Evolutionary conservation across 2,888 invertebrate genomes (phyloP).

Genomic region (Papilio elwesi): DNA sequence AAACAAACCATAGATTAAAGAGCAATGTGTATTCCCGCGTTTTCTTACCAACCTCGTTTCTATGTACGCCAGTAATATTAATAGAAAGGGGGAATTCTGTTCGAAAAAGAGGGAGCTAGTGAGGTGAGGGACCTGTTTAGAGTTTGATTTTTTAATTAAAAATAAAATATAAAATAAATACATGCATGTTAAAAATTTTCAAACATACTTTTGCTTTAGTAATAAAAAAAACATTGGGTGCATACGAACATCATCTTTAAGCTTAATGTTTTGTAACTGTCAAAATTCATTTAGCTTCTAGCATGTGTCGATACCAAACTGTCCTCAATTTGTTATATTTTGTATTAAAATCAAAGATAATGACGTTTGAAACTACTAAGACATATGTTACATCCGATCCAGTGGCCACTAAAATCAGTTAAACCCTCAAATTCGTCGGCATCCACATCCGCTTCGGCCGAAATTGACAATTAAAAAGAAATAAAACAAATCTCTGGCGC

Average conservation of each 20-base stretch:
- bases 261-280: background rate
- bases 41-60: constrained; percentile 54
- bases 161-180: too few relatives aligned
- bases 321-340: background rate
- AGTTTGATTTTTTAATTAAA: too few relatives aligned
- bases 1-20: constrained; percentile 56
- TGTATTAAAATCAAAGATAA: constrained; percentile 76
- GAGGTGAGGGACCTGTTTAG: too few relatives aligned
- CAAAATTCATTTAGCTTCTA: background rate
- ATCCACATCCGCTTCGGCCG: constrained; percentile 58
- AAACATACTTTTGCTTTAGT: too few relatives aligned
- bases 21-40: constrained; percentile 59
- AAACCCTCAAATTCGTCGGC: constrained; percentile 65
- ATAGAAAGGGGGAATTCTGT: constrained; percentile 6
- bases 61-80: constrained; percentile 35
- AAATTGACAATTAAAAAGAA: constrained; percentile 82
- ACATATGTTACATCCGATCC: constrained; percentile 82
- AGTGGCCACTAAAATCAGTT: constrained; percentile 71
- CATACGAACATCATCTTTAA: too few relatives aligned
- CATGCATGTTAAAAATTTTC: too few relatives aligned
- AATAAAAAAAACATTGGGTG: too few relatives aligned
- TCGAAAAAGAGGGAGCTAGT: background rate
- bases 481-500: constrained; percentile 81
- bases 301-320: background rate
- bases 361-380: constrained; percentile 65